These are phyloP conservation scores for Gymnothorax reevesii DNA, from an alignment of 2,797 vertebrate genomes.

Conservation along the genomic window DNA sequence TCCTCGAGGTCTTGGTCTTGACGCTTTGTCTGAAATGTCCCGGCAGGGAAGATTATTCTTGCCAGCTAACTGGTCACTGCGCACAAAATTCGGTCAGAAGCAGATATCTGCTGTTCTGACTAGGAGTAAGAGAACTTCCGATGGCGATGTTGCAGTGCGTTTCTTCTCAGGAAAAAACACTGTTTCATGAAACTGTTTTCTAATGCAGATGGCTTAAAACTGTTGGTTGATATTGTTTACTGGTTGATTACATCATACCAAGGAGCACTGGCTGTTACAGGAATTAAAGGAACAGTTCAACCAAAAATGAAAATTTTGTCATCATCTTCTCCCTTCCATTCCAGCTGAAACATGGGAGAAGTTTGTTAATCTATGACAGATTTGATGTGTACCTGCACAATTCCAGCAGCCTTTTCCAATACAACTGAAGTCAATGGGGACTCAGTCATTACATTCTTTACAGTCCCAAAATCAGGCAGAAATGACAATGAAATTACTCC, in stretches of 20 bases:
- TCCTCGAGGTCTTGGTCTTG: not conserved
- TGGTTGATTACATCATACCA: not conserved
- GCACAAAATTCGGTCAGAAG: slow-evolving; percentile 42
- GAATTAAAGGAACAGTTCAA: too few species aligned
- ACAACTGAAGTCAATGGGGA: too few species aligned
- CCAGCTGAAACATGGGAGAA: too few species aligned
- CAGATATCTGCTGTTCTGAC: slow-evolving; percentile 19
- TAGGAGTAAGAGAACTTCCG: not conserved
- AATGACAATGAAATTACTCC: too few species aligned
- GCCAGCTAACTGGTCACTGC: slow-evolving; percentile 2
- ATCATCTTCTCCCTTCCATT: too few species aligned
- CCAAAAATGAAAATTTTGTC: too few species aligned
- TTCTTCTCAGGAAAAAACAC: not conserved
- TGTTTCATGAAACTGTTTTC: not conserved
- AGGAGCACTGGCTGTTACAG: too few species aligned
- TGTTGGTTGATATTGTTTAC: not conserved
- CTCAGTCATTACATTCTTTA: too few species aligned
- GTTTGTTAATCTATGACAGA: too few species aligned
- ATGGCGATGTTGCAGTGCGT: not conserved
- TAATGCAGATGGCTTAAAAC: not conserved
- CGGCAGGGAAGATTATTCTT: slow-evolving; percentile 32
- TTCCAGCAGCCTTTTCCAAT: too few species aligned
- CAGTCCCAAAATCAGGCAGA: too few species aligned
- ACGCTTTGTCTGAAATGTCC: slow-evolving; percentile 12
- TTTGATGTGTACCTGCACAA: too few species aligned